phyloP scores from a whole-genome alignment of 2,113 vertebrate species.

The Ctenomys sociabilis region DNA sequence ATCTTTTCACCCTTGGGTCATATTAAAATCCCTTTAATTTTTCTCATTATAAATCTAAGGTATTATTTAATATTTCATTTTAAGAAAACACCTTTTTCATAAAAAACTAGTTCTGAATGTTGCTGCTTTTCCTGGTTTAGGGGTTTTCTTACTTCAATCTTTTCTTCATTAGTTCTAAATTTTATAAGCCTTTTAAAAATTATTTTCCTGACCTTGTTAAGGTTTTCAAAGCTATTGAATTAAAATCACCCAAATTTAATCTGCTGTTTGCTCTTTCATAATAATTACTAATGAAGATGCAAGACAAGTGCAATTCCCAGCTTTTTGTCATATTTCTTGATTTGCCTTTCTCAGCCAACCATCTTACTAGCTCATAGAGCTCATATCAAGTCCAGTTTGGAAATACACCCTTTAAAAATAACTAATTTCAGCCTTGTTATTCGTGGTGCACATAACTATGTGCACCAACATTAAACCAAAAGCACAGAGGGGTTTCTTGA shows the following conservation, averaged over 20 bases:
- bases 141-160: slow-evolving; percentile 38
- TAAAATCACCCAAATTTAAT: slow-evolving; percentile 60
- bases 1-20: slow-evolving; percentile 38
- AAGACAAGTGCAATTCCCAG: slow-evolving; percentile 45
- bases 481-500: slow-evolving; percentile 50
- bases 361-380: slow-evolving; percentile 27
- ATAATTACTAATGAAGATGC: slow-evolving; percentile 33
- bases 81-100: background rate
- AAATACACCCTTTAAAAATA: slow-evolving; percentile 64
- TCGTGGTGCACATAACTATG: slow-evolving; percentile 55
- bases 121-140: background rate
- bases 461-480: slow-evolving; percentile 5
- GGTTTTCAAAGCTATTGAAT: slow-evolving; percentile 68
- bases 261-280: slow-evolving; percentile 58
- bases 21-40: slow-evolving; percentile 43
- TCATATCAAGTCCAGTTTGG: slow-evolving; percentile 55
- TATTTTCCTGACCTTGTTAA: slow-evolving; percentile 26
- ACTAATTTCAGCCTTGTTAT: slow-evolving; percentile 56
- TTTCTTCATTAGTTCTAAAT: slow-evolving; percentile 52
- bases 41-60: slow-evolving; percentile 37
- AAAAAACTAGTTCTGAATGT: background rate
- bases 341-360: background rate
- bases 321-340: slow-evolving; percentile 42
- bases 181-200: slow-evolving; percentile 18
- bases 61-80: slow-evolving; percentile 48